These are phyloP conservation scores for Chydorus sphaericus DNA, from an alignment of 2,888 invertebrate genomes.

Conservation along the genomic window DNA sequence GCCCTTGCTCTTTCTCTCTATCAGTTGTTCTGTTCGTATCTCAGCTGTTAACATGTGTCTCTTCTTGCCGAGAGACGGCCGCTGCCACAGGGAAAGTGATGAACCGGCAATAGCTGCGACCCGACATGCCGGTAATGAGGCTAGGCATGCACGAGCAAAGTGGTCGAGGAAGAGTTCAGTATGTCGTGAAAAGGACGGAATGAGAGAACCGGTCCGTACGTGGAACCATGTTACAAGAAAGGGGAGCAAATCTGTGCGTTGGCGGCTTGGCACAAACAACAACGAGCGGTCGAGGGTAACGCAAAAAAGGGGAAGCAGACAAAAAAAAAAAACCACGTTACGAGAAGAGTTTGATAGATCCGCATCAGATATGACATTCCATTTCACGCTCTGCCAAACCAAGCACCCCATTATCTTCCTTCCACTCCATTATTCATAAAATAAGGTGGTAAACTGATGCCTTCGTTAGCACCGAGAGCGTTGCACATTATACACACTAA, in stretches of 20 bases:
- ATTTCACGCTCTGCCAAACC: slow-evolving; percentile 7
- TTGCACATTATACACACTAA: not conserved
- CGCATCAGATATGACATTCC: slow-evolving; percentile 6
- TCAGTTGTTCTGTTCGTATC: no score
- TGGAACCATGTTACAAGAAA: no score
- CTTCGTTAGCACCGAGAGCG: not conserved
- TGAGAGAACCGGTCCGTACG: no score
- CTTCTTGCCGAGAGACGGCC: no score
- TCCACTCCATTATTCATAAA: not conserved
- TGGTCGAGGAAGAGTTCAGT: no score
- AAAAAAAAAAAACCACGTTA: not conserved
- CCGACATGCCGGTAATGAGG: not conserved
- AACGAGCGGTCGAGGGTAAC: not conserved
- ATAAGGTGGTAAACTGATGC: not conserved
- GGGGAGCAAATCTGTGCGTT: not conserved
- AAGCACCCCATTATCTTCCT: not conserved
- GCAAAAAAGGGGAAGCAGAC: not conserved
- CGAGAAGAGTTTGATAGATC: not conserved
- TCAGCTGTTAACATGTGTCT: no score
- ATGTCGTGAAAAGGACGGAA: no score
- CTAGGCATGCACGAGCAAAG: not conserved
- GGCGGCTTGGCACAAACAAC: not conserved
- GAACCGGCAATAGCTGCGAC: not conserved
- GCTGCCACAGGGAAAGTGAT: no score
- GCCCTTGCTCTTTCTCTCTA: no score